Evolutionary conservation across 2,797 vertebrate genomes (phyloP).

Genomic region (Pseudopleuronectes americanus): DNA sequence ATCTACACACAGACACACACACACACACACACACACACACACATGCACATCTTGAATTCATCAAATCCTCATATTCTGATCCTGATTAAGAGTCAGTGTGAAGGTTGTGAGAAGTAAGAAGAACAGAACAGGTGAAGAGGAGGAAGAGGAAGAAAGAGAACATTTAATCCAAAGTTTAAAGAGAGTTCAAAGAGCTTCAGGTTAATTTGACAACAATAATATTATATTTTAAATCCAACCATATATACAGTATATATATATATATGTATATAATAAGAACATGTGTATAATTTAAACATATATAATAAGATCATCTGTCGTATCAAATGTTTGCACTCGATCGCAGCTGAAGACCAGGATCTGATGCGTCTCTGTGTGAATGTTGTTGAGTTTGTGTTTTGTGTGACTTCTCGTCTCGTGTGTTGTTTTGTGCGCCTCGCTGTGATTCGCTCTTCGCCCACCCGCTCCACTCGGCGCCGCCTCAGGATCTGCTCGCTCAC

Average conservation of each 20-base stretch:
- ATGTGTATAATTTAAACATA: too few relatives aligned
- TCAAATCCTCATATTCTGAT: not conserved
- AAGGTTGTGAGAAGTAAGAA: too few relatives aligned
- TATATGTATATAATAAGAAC: too few relatives aligned
- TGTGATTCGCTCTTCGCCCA: slow-evolving; percentile 53
- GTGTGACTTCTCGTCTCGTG: slow-evolving; percentile 5
- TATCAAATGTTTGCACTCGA: too few relatives aligned
- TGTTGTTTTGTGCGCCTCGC: slow-evolving; percentile 27
- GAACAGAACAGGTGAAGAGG: too few relatives aligned
- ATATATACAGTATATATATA: too few relatives aligned
- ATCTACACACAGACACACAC: not conserved
- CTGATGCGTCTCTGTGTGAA: not conserved
- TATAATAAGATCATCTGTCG: too few relatives aligned
- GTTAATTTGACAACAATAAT: too few relatives aligned
- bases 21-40: not conserved
- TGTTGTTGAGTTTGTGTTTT: not conserved
- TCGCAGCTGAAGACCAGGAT: not conserved
- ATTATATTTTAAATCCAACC: too few relatives aligned
- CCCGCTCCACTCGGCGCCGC: slow-evolving; percentile 53
- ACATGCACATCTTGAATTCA: not conserved
- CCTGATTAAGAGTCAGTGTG: slow-evolving; percentile 7
- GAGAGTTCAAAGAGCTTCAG: too few relatives aligned
- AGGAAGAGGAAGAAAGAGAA: too few relatives aligned
- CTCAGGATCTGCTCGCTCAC: slow-evolving; percentile 79
- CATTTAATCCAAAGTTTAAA: too few relatives aligned